phyloP scores from a whole-genome alignment of 1,140 invertebrate species.

The Drosophila funebris region DNA sequence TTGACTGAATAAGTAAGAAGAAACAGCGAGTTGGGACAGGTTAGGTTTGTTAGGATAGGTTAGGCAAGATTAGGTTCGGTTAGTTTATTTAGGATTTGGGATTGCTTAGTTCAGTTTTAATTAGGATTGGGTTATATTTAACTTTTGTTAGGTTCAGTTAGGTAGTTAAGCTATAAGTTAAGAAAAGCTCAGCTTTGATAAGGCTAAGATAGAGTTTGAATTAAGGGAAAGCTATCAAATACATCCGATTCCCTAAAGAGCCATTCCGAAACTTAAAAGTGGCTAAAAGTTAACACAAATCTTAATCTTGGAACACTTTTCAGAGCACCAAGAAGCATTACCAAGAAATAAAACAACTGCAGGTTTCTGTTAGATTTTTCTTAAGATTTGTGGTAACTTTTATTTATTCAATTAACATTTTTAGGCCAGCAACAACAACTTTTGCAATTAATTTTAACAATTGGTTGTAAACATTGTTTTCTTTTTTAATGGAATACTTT shows the following conservation, averaged over 20 bases:
- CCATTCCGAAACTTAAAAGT: neutral
- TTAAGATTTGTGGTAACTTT: slow-evolving; percentile 83
- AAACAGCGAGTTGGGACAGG: no score
- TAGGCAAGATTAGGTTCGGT: no score
- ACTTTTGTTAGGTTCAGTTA: no score
- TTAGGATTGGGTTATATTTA: no score
- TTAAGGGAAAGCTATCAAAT: no score
- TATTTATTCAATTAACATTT: slow-evolving; percentile 79
- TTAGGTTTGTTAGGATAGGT: no score
- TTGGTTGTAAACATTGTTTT: slow-evolving; percentile 47
- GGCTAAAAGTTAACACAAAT: slow-evolving; percentile 75
- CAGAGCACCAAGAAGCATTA: slow-evolving; percentile 9
- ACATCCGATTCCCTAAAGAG: neutral
- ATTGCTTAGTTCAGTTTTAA: no score
- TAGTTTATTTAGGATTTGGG: no score
- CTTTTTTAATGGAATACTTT: slow-evolving; percentile 11
- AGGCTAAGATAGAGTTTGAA: neutral
- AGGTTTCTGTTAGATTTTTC: slow-evolving; percentile 44
- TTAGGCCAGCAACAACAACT: slow-evolving; percentile 74
- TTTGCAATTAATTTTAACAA: slow-evolving; percentile 70
- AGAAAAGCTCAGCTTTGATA: no score
- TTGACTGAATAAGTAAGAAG: no score
- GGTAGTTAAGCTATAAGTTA: no score
- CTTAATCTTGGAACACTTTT: slow-evolving; percentile 53
- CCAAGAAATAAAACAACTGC: slow-evolving; percentile 80